These are phyloP conservation scores for Daubentonia madagascariensis DNA, from an alignment of 2,113 vertebrate species.

Conservation along the genomic window DNA sequence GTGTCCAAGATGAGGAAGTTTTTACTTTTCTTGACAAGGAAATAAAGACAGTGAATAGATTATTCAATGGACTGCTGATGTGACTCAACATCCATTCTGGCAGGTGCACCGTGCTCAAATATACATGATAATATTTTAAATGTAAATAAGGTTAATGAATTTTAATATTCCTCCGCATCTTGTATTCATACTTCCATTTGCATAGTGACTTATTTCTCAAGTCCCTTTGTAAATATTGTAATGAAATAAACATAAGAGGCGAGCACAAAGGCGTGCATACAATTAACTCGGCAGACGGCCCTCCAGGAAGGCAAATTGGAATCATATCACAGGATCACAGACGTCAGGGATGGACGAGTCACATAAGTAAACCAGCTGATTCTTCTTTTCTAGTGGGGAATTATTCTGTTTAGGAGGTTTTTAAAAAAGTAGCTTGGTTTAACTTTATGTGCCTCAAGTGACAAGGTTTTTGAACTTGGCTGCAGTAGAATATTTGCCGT, in stretches of 20 bases:
- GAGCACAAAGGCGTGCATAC: conserved; percentile 57
- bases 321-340: conserved; percentile 58
- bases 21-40: conserved; percentile 73
- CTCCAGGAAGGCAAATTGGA: conserved; percentile 40
- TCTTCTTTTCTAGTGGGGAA: conserved; percentile 27
- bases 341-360: neutral
- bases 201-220: conserved; percentile 74
- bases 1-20: conserved; percentile 52
- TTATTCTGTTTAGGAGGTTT: conserved; percentile 31
- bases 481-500: neutral
- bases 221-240: conserved; percentile 77
- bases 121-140: conserved; percentile 78
- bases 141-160: conserved; percentile 75
- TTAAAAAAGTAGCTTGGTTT: conserved; percentile 29
- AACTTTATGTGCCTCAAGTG: conserved; percentile 23
- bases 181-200: conserved; percentile 70
- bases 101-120: conserved; percentile 67
- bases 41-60: conserved; percentile 68
- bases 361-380: conserved; percentile 63
- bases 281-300: conserved; percentile 66
- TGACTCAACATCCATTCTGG: conserved; percentile 47
- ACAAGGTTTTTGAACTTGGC: conserved; percentile 33
- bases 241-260: conserved; percentile 79
- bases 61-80: conserved; percentile 60
- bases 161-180: conserved; percentile 68